Evolutionary conservation across 2,797 vertebrate genomes (phyloP), one percentile per base, ranked within the genome.

Genomic region (Pitangus sulphuratus): DNA sequence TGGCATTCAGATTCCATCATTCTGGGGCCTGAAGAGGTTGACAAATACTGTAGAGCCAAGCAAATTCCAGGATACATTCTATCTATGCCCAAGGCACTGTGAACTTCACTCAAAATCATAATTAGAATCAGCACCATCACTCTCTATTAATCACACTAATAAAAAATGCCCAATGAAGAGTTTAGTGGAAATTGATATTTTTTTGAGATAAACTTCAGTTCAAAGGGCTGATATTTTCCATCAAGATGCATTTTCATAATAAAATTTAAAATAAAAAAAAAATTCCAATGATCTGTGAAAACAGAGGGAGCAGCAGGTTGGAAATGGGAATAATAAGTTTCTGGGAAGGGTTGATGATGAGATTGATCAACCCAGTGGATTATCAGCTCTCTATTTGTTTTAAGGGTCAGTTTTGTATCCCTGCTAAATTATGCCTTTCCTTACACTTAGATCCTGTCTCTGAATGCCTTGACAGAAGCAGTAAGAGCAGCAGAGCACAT

Each of bases 91-190:
- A 31, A 56, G 86, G 81, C 89, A 85, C 40, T 3, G 0, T 15
- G 25, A 68, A 75, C 81, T 17, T n/a, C 39, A 12, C 80, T 85
- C 65, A 85, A 81, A 90, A 95, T 83, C 83, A 45, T 92, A 81
- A 95, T 95, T 79, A 66, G 25, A 80, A 93, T 95, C 82, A 69
- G 64, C 24, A 85, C 48, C 68, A 83, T 61, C 81, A 30, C 24
- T 47, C 40, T 74, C 8, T 51, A 42, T 42, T 39, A 95, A 95
- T 77, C 64, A 57, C 11, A 57, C 30, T 1, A 9, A 84, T 81
- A 66, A 61, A 53, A 62, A 40, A 2, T 3, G 13, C 7, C 33
- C 62, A 45, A 6, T 28, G 12, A 82, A 44, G 72, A 42, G 26
- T 30, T 94, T 15, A n/a, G 50, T 50, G 85, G 47, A 77, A 87